Percentiles rank a stretch among this genome's conserved stretches.
Evolutionary conservation across 2,888 invertebrate genomes (phyloP).

Genomic region (Ophraella communa): DNA sequence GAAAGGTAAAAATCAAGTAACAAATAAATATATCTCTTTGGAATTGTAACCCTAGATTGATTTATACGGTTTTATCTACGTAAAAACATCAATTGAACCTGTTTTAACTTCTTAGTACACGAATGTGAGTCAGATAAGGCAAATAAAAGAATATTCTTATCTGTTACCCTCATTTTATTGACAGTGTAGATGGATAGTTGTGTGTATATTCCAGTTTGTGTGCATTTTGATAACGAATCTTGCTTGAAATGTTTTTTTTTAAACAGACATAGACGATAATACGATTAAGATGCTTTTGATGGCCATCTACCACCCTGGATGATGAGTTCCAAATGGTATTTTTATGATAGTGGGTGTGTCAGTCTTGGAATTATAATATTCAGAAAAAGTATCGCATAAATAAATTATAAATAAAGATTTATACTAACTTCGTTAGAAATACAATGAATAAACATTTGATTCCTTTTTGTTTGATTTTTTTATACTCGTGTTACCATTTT

Average conservation of each 20-base stretch:
- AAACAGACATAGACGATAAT: background rate
- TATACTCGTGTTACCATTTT: too few relatives aligned
- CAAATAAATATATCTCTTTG: background rate
- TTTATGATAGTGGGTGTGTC: constrained; percentile 5
- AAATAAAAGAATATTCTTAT: constrained; percentile 18
- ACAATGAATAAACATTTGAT: too few relatives aligned
- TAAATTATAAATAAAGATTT: too few relatives aligned
- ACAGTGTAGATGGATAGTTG: constrained; percentile 15
- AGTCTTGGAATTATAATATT: background rate
- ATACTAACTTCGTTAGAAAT: too few relatives aligned
- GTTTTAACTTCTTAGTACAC: constrained; percentile 9
- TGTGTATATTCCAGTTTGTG: constrained; percentile 6
- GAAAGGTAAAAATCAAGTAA: background rate
- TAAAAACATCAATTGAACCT: constrained; percentile 16
- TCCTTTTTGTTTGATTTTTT: too few relatives aligned
- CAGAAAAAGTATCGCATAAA: too few relatives aligned
- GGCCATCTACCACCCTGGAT: background rate
- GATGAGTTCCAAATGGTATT: background rate
- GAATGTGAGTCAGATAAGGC: constrained; percentile 11
- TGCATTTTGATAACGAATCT: constrained; percentile 18
- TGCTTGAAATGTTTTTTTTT: background rate
- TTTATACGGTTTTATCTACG: background rate
- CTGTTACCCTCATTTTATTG: constrained; percentile 19
- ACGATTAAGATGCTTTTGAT: constrained; percentile 2
- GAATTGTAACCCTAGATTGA: background rate